Base-by-base conservation (phyloP, 1,140 invertebrate genomes). In the Drosophila kanapiae region DNA sequence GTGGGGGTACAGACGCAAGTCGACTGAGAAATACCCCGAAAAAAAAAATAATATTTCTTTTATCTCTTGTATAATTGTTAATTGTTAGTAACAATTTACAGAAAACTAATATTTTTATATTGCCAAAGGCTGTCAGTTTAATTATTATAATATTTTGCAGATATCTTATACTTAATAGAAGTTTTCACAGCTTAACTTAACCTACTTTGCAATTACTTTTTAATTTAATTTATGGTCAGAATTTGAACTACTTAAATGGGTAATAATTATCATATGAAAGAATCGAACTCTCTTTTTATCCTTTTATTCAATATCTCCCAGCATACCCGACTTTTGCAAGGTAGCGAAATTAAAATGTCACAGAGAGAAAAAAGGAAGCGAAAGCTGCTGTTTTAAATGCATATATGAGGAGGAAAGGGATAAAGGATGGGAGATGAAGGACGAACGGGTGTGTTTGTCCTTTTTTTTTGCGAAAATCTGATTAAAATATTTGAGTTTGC, bases 401-500 rank as follows among this genome's bases (percentile, higher is more conserved):
- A 68, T 33, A 69, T 53, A n/a, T 51, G 58, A 6, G 33, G 10
- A 14, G 27, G 23, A 29, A 23, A 14, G 7, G 18, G 9, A 49
- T 35, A 23, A 35, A 18, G 45, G 45, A 14, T 33, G 31, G 43
- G 31, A 2, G n/a, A 8, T 16, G 59, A 37, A 53, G 75, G 72
- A 62, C 61, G 59, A 64, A 63, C 63, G 67, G 60, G 47, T 85
- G 72, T 72, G 72, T 64, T 82, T 86, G 82, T 90, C 77, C 82
- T 80, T 23, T 23, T 91, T 56, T 54, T 85, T 82, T 78, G 65
- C 75, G 82, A 87, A 91, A 91, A 91, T 91, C 90, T 91, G 90
- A 91, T 91, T 91, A 91, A 91, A 91, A 91, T 91, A 91, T 91
- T 91, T 91, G 82, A 91, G 86, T 82, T 91, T 91, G 90, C 90